Percentiles rank a stretch among this genome's conserved stretches.
These are phyloP conservation scores for Thomomys bottae DNA, from an alignment of 2,113 vertebrate genomes.

Conservation along the genomic window DNA sequence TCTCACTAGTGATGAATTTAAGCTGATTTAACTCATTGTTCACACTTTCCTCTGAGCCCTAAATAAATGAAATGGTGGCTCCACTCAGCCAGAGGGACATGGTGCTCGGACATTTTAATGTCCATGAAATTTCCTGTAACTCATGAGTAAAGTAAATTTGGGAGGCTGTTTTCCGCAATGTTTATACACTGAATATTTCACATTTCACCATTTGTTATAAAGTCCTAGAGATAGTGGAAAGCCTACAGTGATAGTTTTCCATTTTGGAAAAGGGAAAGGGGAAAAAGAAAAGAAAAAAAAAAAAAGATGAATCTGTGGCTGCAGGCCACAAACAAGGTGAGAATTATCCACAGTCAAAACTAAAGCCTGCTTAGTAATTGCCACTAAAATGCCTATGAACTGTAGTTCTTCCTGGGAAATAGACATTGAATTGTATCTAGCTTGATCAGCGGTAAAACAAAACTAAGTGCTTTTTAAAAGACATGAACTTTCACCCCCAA, in stretches of 20 bases:
- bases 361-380: not conserved
- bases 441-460: not conserved
- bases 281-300: slow-evolving; percentile 9
- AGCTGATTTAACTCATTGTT: not conserved
- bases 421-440: not conserved
- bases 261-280: not conserved
- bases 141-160: slow-evolving; percentile 17
- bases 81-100: not conserved
- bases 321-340: not conserved
- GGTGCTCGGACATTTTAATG: not conserved
- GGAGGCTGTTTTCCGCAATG: not conserved
- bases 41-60: not conserved
- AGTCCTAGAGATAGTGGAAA: not conserved
- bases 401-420: not conserved
- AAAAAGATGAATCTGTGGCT: not conserved
- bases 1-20: not conserved
- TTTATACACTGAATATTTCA: not conserved
- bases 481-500: slow-evolving; percentile 26
- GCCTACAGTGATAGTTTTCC: not conserved
- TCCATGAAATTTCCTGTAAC: not conserved
- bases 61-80: not conserved
- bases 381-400: slow-evolving; percentile 32
- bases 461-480: not conserved
- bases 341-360: slow-evolving; percentile 22
- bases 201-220: not conserved